A percentile compares a stretch with the other conserved stretches of the same genome.
These are phyloP conservation scores for Idaea straminata DNA, from an alignment of 2,888 invertebrate species.

Conservation along the genomic window DNA sequence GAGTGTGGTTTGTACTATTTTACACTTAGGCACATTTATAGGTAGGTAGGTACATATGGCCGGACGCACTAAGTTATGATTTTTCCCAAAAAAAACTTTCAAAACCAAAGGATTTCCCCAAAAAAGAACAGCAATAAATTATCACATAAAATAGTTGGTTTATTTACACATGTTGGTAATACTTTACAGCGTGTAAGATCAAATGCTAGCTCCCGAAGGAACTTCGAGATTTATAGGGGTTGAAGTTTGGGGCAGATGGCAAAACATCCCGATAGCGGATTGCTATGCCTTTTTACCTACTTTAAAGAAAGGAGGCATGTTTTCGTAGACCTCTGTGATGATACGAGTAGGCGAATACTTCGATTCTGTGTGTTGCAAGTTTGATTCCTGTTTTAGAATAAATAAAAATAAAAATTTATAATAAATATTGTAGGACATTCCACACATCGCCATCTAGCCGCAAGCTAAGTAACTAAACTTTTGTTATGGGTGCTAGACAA, in stretches of 20 bases:
- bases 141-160: constrained; percentile 3
- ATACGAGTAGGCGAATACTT: too few relatives aligned
- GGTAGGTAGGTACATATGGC: too few relatives aligned
- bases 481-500: too few relatives aligned
- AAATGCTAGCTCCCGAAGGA: constrained; percentile 19
- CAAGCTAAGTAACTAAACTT: too few relatives aligned
- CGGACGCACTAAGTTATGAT: constrained; percentile 11
- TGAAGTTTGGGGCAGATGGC: constrained; percentile 20
- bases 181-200: constrained; percentile 23
- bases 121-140: not conserved
- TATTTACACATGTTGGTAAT: constrained; percentile 21
- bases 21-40: too few relatives aligned
- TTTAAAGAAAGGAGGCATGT: not conserved
- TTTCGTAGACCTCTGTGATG: too few relatives aligned
- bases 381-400: too few relatives aligned
- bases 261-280: not conserved
- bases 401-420: too few relatives aligned
- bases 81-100: constrained; percentile 1
- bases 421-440: too few relatives aligned
- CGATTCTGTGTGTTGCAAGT: too few relatives aligned
- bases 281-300: constrained; percentile 1
- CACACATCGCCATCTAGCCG: too few relatives aligned
- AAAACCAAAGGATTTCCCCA: constrained; percentile 16
- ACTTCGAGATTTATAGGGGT: constrained; percentile 29
- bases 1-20: too few relatives aligned